These are phyloP conservation scores for Miichthys miiuy DNA, from an alignment of 2,797 vertebrate genomes.

Conservation along the genomic window DNA sequence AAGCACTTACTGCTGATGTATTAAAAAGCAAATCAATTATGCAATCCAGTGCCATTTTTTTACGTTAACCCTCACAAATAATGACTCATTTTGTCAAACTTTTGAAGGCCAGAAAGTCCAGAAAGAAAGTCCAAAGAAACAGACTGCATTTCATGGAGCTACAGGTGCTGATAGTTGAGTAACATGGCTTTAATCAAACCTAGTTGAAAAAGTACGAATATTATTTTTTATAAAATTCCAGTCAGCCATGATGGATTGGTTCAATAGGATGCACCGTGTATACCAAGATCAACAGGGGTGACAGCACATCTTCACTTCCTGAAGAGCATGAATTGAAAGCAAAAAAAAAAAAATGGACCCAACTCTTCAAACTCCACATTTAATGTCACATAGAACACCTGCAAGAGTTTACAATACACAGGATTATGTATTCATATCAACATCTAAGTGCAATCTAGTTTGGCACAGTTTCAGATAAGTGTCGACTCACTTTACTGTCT, in stretches of 20 bases:
- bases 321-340: slow-evolving; percentile 16
- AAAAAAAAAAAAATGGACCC: background rate
- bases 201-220: background rate
- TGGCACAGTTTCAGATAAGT: slow-evolving; percentile 72
- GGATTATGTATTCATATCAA: slow-evolving; percentile 50
- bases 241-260: background rate
- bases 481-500: slow-evolving; percentile 43
- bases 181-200: background rate
- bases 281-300: background rate
- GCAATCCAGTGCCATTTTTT: background rate
- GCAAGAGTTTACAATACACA: slow-evolving; percentile 61
- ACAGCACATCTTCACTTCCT: background rate
- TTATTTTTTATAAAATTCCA: background rate
- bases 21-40: background rate
- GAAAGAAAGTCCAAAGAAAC: background rate
- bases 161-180: no score
- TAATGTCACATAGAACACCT: slow-evolving; percentile 51
- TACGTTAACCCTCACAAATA: background rate
- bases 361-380: slow-evolving; percentile 22
- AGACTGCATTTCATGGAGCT: background rate
- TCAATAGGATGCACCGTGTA: background rate
- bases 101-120: background rate
- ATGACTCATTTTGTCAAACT: background rate
- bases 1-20: background rate
- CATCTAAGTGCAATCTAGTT: slow-evolving; percentile 70